Conservation (phyloP, 2,113 vertebrate genomes). For the Globicephala melas region DNA sequence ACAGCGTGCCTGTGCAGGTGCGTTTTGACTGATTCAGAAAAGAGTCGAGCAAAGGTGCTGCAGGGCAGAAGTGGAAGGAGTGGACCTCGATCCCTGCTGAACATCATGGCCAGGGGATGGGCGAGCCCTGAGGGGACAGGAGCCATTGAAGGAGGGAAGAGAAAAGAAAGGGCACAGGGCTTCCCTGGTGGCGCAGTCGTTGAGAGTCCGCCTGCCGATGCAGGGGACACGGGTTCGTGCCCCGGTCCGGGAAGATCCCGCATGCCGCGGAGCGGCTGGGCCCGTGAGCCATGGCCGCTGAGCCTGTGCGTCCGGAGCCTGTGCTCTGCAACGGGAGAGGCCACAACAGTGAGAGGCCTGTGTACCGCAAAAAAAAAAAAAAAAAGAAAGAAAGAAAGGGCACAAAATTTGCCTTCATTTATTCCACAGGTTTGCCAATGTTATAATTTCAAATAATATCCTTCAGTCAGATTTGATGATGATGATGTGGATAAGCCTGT, state of each 20-base stretch:
- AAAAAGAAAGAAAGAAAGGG: no score
- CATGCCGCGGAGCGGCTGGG: accelerated
- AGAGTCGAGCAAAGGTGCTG: background rate
- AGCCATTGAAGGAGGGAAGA: background rate
- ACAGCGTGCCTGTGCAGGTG: background rate
- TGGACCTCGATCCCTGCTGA: background rate
- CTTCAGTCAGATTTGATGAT: background rate
- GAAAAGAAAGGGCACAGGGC: no score
- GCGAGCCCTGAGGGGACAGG: background rate
- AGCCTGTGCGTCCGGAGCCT: no score
- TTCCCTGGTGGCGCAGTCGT: no score
- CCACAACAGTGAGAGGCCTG: no score
- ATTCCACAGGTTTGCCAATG: background rate
- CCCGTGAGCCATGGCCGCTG: no score
- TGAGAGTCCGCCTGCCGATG: no score
- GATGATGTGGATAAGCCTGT: background rate
- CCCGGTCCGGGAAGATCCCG: no score
- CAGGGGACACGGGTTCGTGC: no score
- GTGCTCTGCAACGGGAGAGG: no score
- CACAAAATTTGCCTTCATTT: background rate
- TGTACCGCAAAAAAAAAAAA: no score
- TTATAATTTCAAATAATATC: background rate
- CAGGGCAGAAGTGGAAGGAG: background rate
- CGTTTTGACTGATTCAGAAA: background rate
- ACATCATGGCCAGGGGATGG: background rate